These are phyloP conservation scores for Andrena hattorfiana DNA, from an alignment of 2,888 invertebrate genomes.

Conservation along the genomic window DNA sequence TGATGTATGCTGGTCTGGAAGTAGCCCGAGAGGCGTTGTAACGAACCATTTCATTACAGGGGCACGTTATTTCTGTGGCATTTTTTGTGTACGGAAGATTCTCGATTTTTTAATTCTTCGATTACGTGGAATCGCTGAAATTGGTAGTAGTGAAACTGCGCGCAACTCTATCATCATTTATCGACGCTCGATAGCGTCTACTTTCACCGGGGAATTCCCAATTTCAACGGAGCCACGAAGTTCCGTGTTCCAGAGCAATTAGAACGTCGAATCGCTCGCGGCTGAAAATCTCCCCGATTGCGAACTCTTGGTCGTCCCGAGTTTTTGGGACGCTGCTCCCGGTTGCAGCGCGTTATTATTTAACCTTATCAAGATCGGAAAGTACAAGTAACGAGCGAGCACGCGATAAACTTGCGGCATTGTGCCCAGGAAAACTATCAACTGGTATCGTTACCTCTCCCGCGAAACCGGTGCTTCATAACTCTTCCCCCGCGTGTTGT, in stretches of 20 bases:
- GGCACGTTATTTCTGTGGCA: conserved; percentile 1
- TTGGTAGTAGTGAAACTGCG: too few relatives aligned
- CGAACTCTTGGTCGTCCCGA: conserved; percentile 8
- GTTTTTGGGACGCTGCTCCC: conserved; percentile 21
- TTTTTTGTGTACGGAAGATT: neutral
- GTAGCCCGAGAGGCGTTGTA: neutral
- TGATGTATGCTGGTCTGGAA: conserved; percentile 32
- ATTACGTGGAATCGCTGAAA: neutral
- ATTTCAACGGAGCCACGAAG: neutral
- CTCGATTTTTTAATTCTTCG: neutral
- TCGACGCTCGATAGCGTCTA: too few relatives aligned
- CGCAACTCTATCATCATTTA: too few relatives aligned
- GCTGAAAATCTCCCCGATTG: conserved; percentile 9
- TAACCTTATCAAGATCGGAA: conserved; percentile 51
- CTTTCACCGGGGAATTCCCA: neutral
- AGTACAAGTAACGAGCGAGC: conserved; percentile 23
- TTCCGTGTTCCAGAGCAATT: conserved; percentile 37
- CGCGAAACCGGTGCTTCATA: conserved; percentile 5
- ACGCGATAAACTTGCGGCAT: conserved; percentile 41
- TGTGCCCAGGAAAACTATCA: conserved; percentile 13
- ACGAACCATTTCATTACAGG: conserved; percentile 20
- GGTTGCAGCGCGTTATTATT: conserved; percentile 43
- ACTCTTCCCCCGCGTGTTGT: conserved; percentile 18
- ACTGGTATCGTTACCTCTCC: neutral
- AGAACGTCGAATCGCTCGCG: conserved; percentile 24